Evolutionary conservation across 1,140 invertebrate genomes (phyloP), one percentile per base, ranked within the genome.

Genomic region (Solenopsis fugax): DNA sequence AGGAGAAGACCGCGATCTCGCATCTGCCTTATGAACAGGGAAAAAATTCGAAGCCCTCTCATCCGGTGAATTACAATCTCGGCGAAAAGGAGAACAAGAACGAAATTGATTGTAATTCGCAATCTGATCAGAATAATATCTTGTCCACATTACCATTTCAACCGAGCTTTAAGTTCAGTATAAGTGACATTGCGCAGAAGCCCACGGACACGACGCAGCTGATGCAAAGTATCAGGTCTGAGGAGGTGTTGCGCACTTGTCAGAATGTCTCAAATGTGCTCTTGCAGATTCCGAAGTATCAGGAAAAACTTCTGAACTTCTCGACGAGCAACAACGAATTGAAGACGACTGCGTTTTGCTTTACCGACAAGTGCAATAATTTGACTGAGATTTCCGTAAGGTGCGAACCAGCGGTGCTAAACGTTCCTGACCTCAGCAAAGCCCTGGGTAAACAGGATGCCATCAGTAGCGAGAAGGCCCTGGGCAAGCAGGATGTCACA

Each of bases 181-280:
- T 90, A 58, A 93, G 84, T 52, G 94, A 94, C 7, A 77, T 91
- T 37, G 80, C 91, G 45, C 87, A 93, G 45, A 93, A 93, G 12
- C 45, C 92, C 4, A 80, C 91, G 4, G 92, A 93, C n/a, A 85
- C 91, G 7, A 75, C 84, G 5, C 92, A 91, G 21, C 71, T 94
- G 41, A 92, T 94, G 80, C 93, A 94, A 69, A 94, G 92, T 52
- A 95, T 95, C 48, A 93, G 94, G 75, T 95, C 94, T 12, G 93
- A 94, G 71, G 92, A 94, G 13, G 92, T 95, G n/a, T 90, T 95
- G 75, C 93, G 94, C 50, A 94, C 93, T 18, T 95, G 94, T 85
- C 94, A 95, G 77, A 95, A 95, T 78, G 94, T 95, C 0, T 95
- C 94, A 0, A 95, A 95, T 75, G 93, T 95, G 78, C 92, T 95